A percentile compares a stretch with the other conserved stretches of the same genome.
Evolutionary conservation across 2,797 vertebrate genomes (phyloP).

Genomic region (Amniataba percoides): DNA sequence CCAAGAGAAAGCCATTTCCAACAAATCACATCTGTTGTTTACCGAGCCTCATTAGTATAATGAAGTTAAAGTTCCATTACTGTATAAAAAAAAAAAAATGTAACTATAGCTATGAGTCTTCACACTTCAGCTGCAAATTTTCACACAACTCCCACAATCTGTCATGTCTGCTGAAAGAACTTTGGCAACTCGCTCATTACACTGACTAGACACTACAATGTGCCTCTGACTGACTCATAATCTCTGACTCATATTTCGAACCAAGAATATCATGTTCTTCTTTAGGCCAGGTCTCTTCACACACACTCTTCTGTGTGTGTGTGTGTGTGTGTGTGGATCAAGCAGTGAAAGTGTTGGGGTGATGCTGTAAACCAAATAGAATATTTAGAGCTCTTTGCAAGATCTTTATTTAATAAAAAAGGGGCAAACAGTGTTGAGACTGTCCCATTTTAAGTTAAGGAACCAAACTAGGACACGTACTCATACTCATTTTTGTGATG

Average conservation of each 20-base stretch:
- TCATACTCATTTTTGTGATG: conserved; percentile 2
- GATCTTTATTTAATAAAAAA: background rate
- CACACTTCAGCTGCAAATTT: conserved; percentile 35
- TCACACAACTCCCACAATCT: conserved; percentile 45
- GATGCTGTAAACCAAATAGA: background rate
- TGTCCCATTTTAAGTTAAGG: conserved; percentile 12
- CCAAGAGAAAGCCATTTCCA: conserved; percentile 27
- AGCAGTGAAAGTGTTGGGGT: background rate
- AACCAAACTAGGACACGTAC: background rate
- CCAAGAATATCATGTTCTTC: background rate
- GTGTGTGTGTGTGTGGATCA: too few species aligned
- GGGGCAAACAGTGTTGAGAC: background rate
- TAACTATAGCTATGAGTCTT: conserved; percentile 43
- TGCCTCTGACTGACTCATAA: conserved; percentile 5
- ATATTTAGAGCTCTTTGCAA: background rate
- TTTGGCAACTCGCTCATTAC: background rate
- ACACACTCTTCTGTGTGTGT: background rate
- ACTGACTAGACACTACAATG: background rate
- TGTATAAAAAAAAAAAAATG: background rate
- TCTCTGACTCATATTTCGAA: background rate
- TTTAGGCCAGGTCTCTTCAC: background rate
- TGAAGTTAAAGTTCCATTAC: conserved; percentile 40
- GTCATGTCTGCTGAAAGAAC: conserved; percentile 9
- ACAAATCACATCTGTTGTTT: conserved; percentile 67
- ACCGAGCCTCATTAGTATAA: conserved; percentile 36